Evolutionary conservation across 2,888 invertebrate species (phyloP).

Genomic region (Itoplectis maculator): DNA sequence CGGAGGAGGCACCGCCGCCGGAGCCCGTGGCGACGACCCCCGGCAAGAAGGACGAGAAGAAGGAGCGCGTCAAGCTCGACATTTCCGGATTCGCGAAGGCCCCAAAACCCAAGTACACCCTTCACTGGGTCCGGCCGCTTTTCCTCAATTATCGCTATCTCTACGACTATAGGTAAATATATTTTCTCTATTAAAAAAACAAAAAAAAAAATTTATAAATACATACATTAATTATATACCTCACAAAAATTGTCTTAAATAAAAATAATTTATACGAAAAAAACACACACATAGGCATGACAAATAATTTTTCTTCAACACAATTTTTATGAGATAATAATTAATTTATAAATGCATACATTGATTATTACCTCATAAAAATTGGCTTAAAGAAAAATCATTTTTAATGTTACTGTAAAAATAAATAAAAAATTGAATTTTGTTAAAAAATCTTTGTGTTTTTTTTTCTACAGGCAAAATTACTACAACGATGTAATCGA

Average conservation of each 20-base stretch:
- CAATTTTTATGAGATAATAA: too few relatives aligned
- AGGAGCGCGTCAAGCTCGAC: conserved; percentile 79
- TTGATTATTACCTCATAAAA: too few relatives aligned
- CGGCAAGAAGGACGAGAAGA: conserved; percentile 79
- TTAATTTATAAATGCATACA: too few relatives aligned
- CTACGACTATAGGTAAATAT: conserved; percentile 89
- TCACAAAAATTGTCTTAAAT: too few relatives aligned
- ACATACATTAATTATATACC: too few relatives aligned
- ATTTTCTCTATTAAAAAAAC: neutral
- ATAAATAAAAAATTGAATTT: conserved; percentile 11
- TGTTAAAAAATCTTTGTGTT: neutral
- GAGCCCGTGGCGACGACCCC: conserved; percentile 85
- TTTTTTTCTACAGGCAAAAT: conserved; percentile 86
- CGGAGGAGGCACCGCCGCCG: conserved; percentile 77
- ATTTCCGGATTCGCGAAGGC: conserved; percentile 84
- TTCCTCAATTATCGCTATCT: conserved; percentile 93
- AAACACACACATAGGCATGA: too few relatives aligned
- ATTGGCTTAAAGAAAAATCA: too few relatives aligned
- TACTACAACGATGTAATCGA: conserved; percentile 95
- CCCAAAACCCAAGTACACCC: conserved; percentile 89
- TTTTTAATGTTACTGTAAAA: too few relatives aligned
- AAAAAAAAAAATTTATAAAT: neutral
- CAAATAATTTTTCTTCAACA: too few relatives aligned
- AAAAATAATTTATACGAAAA: too few relatives aligned
- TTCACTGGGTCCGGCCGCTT: conserved; percentile 94